Evolutionary conservation across 2,797 vertebrate species (phyloP).

Genomic region (Myotis myotis): DNA sequence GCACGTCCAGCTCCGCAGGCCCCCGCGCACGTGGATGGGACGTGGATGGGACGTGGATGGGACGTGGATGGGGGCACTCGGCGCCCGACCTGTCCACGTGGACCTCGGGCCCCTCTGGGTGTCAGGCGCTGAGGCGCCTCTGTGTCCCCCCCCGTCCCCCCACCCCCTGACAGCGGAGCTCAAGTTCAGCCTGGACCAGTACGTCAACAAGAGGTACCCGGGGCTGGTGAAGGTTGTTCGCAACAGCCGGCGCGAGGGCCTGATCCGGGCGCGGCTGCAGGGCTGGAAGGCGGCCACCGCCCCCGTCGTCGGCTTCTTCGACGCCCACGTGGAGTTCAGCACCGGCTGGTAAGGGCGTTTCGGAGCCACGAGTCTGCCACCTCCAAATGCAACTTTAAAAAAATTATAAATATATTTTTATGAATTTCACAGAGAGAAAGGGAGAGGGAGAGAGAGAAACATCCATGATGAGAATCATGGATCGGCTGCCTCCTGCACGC

Average conservation of each 20-base stretch:
- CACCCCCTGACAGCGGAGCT: slow-evolving; percentile 90
- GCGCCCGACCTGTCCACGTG: rapidly evolving
- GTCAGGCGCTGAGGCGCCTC: rapidly evolving
- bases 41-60: rapidly evolving
- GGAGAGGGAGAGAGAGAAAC: too few species aligned
- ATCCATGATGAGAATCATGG: too few species aligned
- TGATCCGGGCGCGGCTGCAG: slow-evolving; percentile 96
- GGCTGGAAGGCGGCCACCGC: slow-evolving; percentile 97
- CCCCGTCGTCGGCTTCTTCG: slow-evolving; percentile 95
- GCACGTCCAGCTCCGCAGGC: rapidly evolving
- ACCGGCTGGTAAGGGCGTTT: slow-evolving; percentile 89
- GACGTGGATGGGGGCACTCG: rapidly evolving
- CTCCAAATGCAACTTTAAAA: too few species aligned
- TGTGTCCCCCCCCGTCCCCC: not conserved
- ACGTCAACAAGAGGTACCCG: slow-evolving; percentile 94
- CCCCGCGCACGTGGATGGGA: not conserved
- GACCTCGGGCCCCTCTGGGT: rapidly evolving
- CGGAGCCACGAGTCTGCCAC: not conserved
- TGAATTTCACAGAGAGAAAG: too few species aligned
- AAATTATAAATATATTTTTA: too few species aligned
- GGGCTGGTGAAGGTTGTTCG: slow-evolving; percentile 97
- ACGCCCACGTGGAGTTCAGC: slow-evolving; percentile 99
- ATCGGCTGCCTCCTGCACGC: too few species aligned
- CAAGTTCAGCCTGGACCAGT: slow-evolving; percentile 97
- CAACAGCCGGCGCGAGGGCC: slow-evolving; percentile 94